Evolutionary conservation across 2,113 vertebrate species (phyloP).

Genomic region (Zosterops borbonicus): DNA sequence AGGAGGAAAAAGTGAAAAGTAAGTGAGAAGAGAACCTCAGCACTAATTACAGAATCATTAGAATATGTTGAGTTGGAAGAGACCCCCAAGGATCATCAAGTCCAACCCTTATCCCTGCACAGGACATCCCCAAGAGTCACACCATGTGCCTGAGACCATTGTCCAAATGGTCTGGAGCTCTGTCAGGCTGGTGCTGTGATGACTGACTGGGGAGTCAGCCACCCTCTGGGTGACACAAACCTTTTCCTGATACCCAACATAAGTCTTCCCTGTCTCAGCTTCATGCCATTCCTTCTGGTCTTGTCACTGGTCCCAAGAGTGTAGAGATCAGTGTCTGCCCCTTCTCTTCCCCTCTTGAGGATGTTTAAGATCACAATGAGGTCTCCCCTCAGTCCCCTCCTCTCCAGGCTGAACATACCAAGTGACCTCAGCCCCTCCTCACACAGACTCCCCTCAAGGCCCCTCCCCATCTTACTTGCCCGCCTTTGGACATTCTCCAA

Average conservation of each 20-base stretch:
- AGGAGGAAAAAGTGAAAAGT: neutral
- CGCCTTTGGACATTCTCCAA: neutral
- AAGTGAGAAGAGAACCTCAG: neutral
- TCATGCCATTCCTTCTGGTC: accelerated
- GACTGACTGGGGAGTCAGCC: accelerated
- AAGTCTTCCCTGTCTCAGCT: neutral
- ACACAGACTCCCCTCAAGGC: accelerated
- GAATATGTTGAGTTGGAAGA: neutral
- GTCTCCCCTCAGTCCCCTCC: neutral
- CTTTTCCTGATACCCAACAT: neutral
- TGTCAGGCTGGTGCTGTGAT: neutral
- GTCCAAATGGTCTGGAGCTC: neutral
- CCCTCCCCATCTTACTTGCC: neutral
- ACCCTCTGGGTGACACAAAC: neutral
- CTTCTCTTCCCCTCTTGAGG: neutral
- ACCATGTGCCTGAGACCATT: neutral
- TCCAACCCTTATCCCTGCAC: neutral
- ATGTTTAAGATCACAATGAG: neutral
- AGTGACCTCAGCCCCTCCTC: accelerated
- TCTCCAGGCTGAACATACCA: neutral
- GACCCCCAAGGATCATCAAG: neutral
- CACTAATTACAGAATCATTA: neutral
- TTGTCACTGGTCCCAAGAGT: neutral
- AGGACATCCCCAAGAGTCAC: neutral
- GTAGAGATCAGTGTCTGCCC: neutral